Percentiles rank a stretch among this genome's conserved stretches.
Evolutionary conservation across 2,797 vertebrate genomes (phyloP).

Genomic region (Mormyrus hasselquistii): DNA sequence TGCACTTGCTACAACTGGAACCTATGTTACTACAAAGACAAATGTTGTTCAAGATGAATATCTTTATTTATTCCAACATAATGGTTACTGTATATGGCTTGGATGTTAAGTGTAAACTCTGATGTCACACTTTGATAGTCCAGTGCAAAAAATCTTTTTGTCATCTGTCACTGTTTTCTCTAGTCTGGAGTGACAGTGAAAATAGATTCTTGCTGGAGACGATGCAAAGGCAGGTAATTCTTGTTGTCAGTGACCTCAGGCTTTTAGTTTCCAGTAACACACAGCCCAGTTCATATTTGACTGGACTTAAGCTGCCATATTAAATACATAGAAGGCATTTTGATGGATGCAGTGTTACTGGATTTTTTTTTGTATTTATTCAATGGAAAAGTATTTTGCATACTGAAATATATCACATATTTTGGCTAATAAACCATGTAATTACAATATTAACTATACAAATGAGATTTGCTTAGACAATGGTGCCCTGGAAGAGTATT

Average conservation of each 20-base stretch:
- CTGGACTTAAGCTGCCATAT: not conserved
- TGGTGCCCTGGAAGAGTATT: not conserved
- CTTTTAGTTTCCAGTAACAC: not conserved
- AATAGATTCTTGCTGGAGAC: not conserved
- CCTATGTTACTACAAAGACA: not conserved
- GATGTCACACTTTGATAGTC: not conserved
- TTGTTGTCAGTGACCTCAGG: not conserved
- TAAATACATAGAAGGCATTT: not conserved
- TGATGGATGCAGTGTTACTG: not conserved
- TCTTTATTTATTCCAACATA: conserved; percentile 6
- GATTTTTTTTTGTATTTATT: not conserved
- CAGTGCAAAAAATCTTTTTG: not conserved
- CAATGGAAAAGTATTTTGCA: not conserved
- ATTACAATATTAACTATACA: conserved; percentile 4
- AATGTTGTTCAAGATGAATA: conserved; percentile 5
- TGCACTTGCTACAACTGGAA: not conserved
- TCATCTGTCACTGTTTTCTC: not conserved
- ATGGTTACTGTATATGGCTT: not conserved
- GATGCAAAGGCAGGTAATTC: not conserved
- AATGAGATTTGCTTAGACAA: not conserved
- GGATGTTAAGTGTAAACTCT: not conserved
- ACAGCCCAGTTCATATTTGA: not conserved
- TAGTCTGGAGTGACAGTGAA: not conserved
- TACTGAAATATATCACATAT: not conserved
- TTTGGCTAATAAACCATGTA: conserved; percentile 6